Percentiles rank a stretch among this genome's conserved stretches.
Conservation (phyloP, 2,797 vertebrate species). For the Rhabdomys pumilio region DNA sequence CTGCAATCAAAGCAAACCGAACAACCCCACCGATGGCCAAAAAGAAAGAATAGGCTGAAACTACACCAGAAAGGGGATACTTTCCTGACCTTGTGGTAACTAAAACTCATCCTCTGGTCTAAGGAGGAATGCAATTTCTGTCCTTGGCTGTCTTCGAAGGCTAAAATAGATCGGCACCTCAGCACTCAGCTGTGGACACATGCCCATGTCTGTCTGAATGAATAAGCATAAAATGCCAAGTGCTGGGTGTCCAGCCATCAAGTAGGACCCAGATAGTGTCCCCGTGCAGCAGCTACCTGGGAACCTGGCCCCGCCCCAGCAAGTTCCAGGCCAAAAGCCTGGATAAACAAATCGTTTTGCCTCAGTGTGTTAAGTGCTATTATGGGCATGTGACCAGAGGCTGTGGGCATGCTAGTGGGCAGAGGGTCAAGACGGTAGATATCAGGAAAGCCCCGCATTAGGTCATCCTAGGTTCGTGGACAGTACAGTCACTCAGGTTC, state of each 20-base stretch:
- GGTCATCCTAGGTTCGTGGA: slow-evolving; percentile 44
- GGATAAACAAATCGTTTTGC: slow-evolving; percentile 58
- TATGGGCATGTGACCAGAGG: slow-evolving; percentile 54
- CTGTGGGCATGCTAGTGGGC: neutral
- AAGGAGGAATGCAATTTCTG: slow-evolving; percentile 36
- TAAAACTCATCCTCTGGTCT: slow-evolving; percentile 37
- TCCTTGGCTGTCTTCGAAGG: slow-evolving; percentile 63
- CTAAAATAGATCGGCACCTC: slow-evolving; percentile 60
- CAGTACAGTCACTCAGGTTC: slow-evolving; percentile 12
- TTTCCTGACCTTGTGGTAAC: slow-evolving; percentile 29
- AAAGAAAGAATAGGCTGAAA: slow-evolving; percentile 35
- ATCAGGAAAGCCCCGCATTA: slow-evolving; percentile 61
- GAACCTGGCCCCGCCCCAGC: neutral
- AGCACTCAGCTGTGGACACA: slow-evolving; percentile 18
- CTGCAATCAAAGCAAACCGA: neutral
- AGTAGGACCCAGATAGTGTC: neutral
- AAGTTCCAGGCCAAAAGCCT: slow-evolving; percentile 8
- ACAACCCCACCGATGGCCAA: neutral
- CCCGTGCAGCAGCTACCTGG: slow-evolving; percentile 31
- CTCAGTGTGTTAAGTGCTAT: slow-evolving; percentile 57
- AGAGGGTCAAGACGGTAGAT: neutral
- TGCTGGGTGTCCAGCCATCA: slow-evolving; percentile 23
- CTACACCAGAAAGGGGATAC: slow-evolving; percentile 24
- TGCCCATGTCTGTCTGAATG: slow-evolving; percentile 64
- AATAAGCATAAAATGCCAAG: slow-evolving; percentile 53